These are phyloP conservation scores for Callithrix jacchus DNA, from an alignment of 2,113 vertebrate genomes.

Conservation along the genomic window DNA sequence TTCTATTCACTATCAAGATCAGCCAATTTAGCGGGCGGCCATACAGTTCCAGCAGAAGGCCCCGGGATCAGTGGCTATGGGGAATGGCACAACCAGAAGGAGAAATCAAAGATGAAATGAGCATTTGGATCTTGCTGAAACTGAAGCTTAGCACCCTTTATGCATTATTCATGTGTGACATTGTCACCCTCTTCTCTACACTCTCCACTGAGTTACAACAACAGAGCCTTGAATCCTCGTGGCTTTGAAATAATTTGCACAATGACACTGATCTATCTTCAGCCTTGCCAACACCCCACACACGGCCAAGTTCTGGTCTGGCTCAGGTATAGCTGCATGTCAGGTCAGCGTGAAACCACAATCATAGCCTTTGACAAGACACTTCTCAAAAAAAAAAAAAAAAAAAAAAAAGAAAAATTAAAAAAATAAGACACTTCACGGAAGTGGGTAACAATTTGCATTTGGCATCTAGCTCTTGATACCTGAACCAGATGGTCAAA, in stretches of 20 bases:
- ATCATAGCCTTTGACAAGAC: not conserved
- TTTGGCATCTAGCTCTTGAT: not conserved
- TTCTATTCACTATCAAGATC: slow-evolving; percentile 69
- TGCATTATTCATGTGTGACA: slow-evolving; percentile 57
- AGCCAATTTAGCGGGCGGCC: slow-evolving; percentile 66
- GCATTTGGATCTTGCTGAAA: slow-evolving; percentile 50
- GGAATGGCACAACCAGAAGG: slow-evolving; percentile 45
- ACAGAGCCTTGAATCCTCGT: not conserved
- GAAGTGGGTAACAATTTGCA: not conserved
- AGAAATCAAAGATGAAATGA: slow-evolving; percentile 67
- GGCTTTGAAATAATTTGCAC: slow-evolving; percentile 49
- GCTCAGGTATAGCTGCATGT: not conserved
- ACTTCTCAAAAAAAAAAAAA: not conserved
- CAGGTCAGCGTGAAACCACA: not conserved
- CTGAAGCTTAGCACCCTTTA: slow-evolving; percentile 23
- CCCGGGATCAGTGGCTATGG: slow-evolving; percentile 48
- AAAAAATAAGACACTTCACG: not conserved
- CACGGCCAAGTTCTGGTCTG: not conserved
- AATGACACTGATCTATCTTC: not conserved
- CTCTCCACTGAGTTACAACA: slow-evolving; percentile 44
- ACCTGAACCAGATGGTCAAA: not conserved
- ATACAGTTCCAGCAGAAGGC: not conserved
- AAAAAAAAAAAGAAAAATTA: no score
- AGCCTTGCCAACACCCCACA: not conserved
- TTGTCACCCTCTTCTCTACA: slow-evolving; percentile 34